These are phyloP conservation scores for Temnothorax curvispinosus DNA, from an alignment of 1,140 invertebrate genomes.

Conservation along the genomic window DNA sequence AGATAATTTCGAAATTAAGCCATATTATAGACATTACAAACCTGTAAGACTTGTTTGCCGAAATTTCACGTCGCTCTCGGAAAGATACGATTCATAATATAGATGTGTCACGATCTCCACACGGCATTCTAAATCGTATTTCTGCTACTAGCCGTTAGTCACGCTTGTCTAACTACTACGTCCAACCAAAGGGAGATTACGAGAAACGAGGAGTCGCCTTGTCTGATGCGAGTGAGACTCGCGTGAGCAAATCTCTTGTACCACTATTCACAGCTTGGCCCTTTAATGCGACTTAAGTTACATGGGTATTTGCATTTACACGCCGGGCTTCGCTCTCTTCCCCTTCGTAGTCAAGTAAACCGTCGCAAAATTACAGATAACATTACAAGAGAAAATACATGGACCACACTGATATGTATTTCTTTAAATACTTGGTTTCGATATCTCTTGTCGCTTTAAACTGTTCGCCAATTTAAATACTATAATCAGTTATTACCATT, in stretches of 20 bases:
- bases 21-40: background rate
- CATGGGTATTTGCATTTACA: constrained; percentile 37
- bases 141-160: constrained; percentile 39
- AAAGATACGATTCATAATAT: background rate
- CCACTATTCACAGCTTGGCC: constrained; percentile 6
- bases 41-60: background rate
- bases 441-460: too few relatives aligned
- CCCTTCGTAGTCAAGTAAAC: constrained; percentile 9
- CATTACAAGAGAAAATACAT: background rate
- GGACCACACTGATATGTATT: background rate
- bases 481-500: too few relatives aligned
- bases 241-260: constrained; percentile 33
- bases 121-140: constrained; percentile 17
- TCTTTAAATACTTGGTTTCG: too few relatives aligned
- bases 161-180: constrained; percentile 12
- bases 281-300: constrained; percentile 50
- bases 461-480: too few relatives aligned
- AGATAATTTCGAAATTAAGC: background rate
- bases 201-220: constrained; percentile 23
- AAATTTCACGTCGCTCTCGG: background rate
- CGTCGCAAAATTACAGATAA: background rate
- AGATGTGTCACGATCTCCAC: background rate
- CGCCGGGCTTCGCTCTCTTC: background rate
- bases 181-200: constrained; percentile 9
- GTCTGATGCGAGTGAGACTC: background rate